Evolutionary conservation across 64 coral and sea anemone genomes (phyloP), one percentile per base, ranked within the genome.

Genomic region (Hydrozoanthus tunicans): DNA sequence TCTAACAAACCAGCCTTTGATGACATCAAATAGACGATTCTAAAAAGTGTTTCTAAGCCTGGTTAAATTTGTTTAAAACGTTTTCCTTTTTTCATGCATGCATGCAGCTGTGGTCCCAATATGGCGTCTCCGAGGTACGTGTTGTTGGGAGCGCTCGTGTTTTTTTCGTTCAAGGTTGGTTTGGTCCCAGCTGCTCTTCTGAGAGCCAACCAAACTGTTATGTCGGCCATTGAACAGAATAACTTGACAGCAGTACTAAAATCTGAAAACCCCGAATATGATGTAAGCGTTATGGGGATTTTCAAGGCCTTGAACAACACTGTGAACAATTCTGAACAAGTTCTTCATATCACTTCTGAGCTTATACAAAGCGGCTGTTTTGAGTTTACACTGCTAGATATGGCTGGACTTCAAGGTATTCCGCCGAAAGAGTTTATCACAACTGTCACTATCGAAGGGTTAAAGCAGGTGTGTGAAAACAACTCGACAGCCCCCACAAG

Each of bases 301-400:
- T n/a, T 81, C 17, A 55, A 81, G 61, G 58, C 7, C 7, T 59
- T 81, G 12, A 62, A n/a, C 58, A 26, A 6, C 17, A 56, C n/a
- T 25, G 17, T 32, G 20, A 61, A 59, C 17, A 20, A n/a, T 24
- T 26, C 79, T 3, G 79, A 54, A 3, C 7, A 61, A 53, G 84
- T 67, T 7, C 84, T 88, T 56, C 58, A 73, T 58, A 12, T 88
- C 57, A 60, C 70, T 6, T 6, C 43, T 6, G 23, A 88, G 4
- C 54, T 73, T 5, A n/a, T 88, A 6, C 10, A 74, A 8, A 88
- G 84, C 25, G 84, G 69, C 51, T 88, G 84, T 6, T 61, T 74
- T 6, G 68, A 61, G 0, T 73, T 75, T 75, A 60, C 68, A 7
- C 25, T 32, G 55, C 70, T 73, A 6, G 84, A 88, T 60, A 88